Percentiles rank a stretch among this genome's conserved stretches.
phyloP scores from a whole-genome alignment of 2,113 vertebrate species.

The Donacobius atricapilla region DNA sequence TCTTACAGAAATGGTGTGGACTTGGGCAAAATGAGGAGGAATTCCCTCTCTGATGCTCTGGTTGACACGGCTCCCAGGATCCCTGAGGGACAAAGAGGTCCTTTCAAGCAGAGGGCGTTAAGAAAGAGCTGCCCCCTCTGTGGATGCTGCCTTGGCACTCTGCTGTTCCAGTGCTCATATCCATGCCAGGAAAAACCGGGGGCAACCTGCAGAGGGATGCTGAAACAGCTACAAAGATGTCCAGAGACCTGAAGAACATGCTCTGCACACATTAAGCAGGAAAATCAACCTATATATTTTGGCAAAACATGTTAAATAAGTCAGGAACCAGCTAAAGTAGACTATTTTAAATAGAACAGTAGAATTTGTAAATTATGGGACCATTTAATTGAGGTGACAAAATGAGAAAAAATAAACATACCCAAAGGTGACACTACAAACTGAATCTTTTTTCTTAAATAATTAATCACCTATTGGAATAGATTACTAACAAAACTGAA shows the following conservation, averaged over 20 bases:
- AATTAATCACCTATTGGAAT: background rate
- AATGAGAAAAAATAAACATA: background rate
- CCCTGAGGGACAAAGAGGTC: background rate
- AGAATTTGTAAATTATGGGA: background rate
- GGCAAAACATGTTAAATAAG: background rate
- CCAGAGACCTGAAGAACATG: background rate
- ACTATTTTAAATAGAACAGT: background rate
- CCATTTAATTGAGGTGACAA: background rate
- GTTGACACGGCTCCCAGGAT: background rate
- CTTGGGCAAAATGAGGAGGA: background rate
- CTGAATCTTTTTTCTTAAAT: background rate
- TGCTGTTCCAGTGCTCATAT: background rate
- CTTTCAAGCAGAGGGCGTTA: rapidly evolving
- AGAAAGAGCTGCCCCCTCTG: background rate
- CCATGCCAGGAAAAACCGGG: background rate
- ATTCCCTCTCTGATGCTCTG: background rate
- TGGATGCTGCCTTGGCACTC: background rate
- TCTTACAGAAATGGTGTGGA: background rate
- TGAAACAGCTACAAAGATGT: background rate
- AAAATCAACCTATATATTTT: background rate
- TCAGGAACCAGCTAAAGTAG: background rate
- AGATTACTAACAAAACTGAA: background rate
- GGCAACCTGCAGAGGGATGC: background rate
- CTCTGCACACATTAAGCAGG: background rate
- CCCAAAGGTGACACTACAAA: background rate